phyloP scores from a whole-genome alignment of 2,797 vertebrate species.

The Pseudotriccus pelzelni region DNA sequence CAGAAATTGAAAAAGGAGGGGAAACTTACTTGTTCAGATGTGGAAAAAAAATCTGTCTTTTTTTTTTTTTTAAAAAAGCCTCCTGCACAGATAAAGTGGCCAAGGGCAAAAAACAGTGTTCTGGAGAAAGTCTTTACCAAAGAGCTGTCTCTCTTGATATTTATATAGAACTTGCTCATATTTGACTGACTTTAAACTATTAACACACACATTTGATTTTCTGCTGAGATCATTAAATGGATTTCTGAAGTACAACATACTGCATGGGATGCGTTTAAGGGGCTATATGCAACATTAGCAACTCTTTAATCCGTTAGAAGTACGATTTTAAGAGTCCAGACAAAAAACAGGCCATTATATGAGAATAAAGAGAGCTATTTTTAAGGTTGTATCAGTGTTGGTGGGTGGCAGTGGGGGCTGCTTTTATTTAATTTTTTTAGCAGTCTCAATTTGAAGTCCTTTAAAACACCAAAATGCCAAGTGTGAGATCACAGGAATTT shows the following conservation, averaged over 20 bases:
- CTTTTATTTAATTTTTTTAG: not conserved
- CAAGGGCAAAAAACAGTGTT: not conserved
- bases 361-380: not conserved
- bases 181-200: not conserved
- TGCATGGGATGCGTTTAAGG: not conserved
- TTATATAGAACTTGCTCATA: not conserved
- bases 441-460: not conserved
- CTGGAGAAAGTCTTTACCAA: not conserved
- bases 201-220: not conserved
- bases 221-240: not conserved
- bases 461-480: slow-evolving; percentile 22
- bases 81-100: not conserved
- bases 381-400: not conserved
- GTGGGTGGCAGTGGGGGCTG: not conserved
- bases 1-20: slow-evolving; percentile 36
- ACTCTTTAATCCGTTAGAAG: not conserved
- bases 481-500: slow-evolving; percentile 19
- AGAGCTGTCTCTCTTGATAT: not conserved
- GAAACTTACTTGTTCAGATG: slow-evolving; percentile 14
- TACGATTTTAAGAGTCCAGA: not conserved
- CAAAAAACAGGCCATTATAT: not conserved
- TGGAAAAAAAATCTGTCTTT: slow-evolving; percentile 21
- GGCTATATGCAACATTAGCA: not conserved
- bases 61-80: not conserved
- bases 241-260: not conserved